Evolutionary conservation across 2,888 invertebrate genomes (phyloP).

Genomic region (Hofmannophila pseudospretella): DNA sequence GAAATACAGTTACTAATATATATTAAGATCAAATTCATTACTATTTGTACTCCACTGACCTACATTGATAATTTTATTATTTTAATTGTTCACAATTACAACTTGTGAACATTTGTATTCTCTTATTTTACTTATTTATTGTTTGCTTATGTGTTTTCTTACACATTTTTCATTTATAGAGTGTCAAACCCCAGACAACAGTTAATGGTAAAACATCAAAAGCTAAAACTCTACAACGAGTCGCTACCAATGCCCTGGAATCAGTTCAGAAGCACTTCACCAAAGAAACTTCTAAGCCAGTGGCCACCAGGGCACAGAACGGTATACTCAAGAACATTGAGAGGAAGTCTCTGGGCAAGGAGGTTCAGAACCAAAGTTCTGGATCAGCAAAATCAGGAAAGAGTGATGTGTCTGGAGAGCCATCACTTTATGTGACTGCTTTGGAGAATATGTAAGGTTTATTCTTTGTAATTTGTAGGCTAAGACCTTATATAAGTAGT

Average conservation of each 20-base stretch:
- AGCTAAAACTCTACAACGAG: constrained; percentile 62
- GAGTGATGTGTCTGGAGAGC: constrained; percentile 85
- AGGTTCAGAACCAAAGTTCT: constrained; percentile 53
- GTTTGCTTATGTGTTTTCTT: neutral
- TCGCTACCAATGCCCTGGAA: constrained; percentile 56
- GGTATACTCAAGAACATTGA: constrained; percentile 67
- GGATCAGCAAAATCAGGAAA: constrained; percentile 62
- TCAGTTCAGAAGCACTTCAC: constrained; percentile 61
- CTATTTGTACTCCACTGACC: neutral
- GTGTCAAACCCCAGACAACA: constrained; percentile 48
- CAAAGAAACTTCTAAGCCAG: constrained; percentile 52
- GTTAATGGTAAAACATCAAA: constrained; percentile 63
- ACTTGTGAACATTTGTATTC: neutral
- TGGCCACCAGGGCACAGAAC: constrained; percentile 53
- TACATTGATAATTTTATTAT: neutral
- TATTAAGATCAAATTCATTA: too few relatives aligned
- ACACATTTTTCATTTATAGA: constrained; percentile 39
- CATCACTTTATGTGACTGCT: constrained; percentile 87
- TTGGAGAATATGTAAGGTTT: constrained; percentile 84
- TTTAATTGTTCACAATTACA: neutral
- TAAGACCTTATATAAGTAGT: too few relatives aligned
- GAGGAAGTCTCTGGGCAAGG: constrained; percentile 38
- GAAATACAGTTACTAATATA: too few relatives aligned
- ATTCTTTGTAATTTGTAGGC: too few relatives aligned
- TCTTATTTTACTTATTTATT: neutral